A percentile compares a stretch with the other conserved stretches of the same genome.
Evolutionary conservation across 2,888 invertebrate genomes (phyloP).

Genomic region (Hyposoter dolosus): DNA sequence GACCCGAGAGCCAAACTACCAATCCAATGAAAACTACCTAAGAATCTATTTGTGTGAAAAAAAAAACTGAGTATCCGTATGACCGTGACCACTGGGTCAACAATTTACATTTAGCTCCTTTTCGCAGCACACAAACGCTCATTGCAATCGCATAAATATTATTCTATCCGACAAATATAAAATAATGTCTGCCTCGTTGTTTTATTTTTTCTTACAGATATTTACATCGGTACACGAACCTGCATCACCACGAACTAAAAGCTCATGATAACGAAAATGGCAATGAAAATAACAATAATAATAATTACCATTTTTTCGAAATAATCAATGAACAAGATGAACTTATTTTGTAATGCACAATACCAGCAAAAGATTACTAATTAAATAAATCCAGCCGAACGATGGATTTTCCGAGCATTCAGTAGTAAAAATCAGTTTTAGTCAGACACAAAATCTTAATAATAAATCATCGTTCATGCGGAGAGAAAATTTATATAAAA

Average conservation of each 20-base stretch:
- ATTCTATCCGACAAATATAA: not conserved
- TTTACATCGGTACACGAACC: not conserved
- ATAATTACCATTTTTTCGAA: not conserved
- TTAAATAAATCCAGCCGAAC: not conserved
- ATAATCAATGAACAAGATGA: not conserved
- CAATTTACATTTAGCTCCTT: constrained; percentile 48
- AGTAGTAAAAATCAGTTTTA: constrained; percentile 57
- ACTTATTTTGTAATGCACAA: not conserved
- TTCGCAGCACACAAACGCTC: not conserved
- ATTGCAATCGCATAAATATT: constrained; percentile 2
- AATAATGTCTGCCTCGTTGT: not conserved
- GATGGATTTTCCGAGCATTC: not conserved
- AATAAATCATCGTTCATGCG: not conserved
- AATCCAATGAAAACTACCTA: constrained; percentile 60
- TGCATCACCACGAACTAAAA: not conserved
- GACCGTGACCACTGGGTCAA: constrained; percentile 69
- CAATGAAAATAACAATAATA: not conserved
- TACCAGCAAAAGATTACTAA: not conserved
- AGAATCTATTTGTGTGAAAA: constrained; percentile 65
- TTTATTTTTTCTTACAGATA: not conserved
- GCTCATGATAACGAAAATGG: not conserved
- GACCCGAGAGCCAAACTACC: constrained; percentile 50
- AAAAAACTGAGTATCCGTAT: constrained; percentile 59
- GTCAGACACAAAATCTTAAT: constrained; percentile 19
- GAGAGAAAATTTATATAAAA: not conserved